phyloP scores from a whole-genome alignment of 2,797 vertebrate species.

The Benthosema pterotum region DNA sequence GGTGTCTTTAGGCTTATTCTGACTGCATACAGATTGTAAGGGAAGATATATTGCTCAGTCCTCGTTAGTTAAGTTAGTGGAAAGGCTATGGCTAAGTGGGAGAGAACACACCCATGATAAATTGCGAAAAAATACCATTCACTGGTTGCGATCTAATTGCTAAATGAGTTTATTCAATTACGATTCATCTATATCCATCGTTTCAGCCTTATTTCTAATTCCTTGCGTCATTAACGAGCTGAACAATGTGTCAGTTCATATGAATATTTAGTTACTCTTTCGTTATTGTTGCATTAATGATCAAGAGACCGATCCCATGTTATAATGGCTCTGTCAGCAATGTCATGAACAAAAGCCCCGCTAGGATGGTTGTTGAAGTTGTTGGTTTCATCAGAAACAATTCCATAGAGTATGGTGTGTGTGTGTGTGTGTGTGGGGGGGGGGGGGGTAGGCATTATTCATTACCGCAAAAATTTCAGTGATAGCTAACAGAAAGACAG shows the following conservation, averaged over 20 bases:
- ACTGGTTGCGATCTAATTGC: too few species aligned
- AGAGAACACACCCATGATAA: too few species aligned
- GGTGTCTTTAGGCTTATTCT: too few species aligned
- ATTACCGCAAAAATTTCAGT: conserved; percentile 51
- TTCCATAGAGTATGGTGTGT: conserved; percentile 39
- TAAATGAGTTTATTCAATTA: too few species aligned
- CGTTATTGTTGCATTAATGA: conserved; percentile 48
- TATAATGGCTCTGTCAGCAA: conserved; percentile 40
- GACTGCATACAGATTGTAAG: too few species aligned
- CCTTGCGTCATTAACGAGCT: conserved; percentile 52
- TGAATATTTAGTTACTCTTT: conserved; percentile 43
- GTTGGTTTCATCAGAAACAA: conserved; percentile 45
- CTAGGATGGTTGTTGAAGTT: conserved; percentile 24
- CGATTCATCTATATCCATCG: too few species aligned
- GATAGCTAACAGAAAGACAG: conserved; percentile 52
- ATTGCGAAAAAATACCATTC: too few species aligned
- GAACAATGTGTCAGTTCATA: conserved; percentile 40
- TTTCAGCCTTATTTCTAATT: too few species aligned
- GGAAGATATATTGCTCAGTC: too few species aligned
- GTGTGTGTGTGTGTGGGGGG: conserved; percentile 11
- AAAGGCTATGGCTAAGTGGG: too few species aligned
- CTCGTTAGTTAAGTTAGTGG: too few species aligned
- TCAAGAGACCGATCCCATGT: conserved; percentile 45
- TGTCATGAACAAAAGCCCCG: conserved; percentile 29
- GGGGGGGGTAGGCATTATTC: conserved; percentile 7